These are phyloP conservation scores for Pristionchus entomophagus DNA, from an alignment of 2,888 invertebrate genomes.

Conservation along the genomic window DNA sequence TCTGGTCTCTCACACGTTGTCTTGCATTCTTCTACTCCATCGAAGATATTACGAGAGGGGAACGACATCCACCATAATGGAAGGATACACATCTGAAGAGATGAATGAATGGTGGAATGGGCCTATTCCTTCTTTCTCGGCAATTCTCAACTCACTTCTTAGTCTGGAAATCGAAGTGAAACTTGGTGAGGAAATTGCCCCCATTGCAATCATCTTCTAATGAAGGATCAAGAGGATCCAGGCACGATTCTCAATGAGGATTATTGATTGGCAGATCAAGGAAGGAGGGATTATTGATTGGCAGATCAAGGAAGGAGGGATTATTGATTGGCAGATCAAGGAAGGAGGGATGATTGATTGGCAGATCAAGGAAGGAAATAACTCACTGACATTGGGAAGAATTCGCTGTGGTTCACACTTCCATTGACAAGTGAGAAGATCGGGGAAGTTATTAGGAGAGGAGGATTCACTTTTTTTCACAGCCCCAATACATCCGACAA, in stretches of 20 bases:
- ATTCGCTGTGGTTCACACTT: slow-evolving; percentile 68
- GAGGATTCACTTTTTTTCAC: slow-evolving; percentile 55
- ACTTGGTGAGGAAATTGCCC: slow-evolving; percentile 68
- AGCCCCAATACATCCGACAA: slow-evolving; percentile 74
- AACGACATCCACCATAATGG: slow-evolving; percentile 71
- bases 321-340: background rate
- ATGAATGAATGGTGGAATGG: too few relatives aligned
- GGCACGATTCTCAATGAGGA: slow-evolving; percentile 64
- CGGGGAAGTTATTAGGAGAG: slow-evolving; percentile 45
- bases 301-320: background rate
- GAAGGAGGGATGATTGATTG: background rate
- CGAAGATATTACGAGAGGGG: slow-evolving; percentile 38
- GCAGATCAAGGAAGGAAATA: background rate
- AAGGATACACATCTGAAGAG: slow-evolving; percentile 63
- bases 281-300: slow-evolving; percentile 4
- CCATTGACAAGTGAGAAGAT: slow-evolving; percentile 68
- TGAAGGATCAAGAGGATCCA: slow-evolving; percentile 68
- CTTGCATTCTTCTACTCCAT: slow-evolving; percentile 43
- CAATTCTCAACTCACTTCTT: slow-evolving; percentile 49
- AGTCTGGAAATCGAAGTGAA: slow-evolving; percentile 68
- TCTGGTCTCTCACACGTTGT: slow-evolving; percentile 40
- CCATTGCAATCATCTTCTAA: slow-evolving; percentile 70
- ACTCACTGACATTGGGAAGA: slow-evolving; percentile 61
- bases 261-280: background rate
- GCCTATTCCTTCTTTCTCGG: too few relatives aligned